A percentile compares a stretch with the other conserved stretches of the same genome.
Evolutionary conservation across 2,797 vertebrate genomes (phyloP).

Genomic region (Hemibagrus guttatus): DNA sequence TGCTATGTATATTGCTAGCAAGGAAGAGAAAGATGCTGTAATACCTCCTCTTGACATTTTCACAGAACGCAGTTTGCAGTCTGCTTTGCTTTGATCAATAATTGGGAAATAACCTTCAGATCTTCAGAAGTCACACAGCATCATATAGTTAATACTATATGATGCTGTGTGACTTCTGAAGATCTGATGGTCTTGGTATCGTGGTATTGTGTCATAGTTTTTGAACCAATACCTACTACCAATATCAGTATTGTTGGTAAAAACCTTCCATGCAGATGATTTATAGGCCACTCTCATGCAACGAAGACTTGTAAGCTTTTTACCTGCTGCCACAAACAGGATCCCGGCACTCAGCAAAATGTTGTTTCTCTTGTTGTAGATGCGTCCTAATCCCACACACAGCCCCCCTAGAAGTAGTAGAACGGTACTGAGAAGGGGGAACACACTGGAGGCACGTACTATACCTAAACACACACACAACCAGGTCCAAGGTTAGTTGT

Average conservation of each 20-base stretch:
- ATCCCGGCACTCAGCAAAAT: conserved; percentile 96
- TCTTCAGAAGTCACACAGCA: neutral
- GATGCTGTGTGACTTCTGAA: neutral
- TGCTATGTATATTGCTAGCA: neutral
- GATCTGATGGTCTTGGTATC: neutral
- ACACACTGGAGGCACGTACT: conserved; percentile 96
- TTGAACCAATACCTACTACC: neutral
- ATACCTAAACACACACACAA: conserved; percentile 77
- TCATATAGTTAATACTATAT: neutral
- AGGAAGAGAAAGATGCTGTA: neutral
- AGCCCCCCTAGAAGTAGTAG: conserved; percentile 91
- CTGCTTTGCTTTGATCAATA: neutral
- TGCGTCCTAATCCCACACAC: conserved; percentile 87
- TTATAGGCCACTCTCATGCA: neutral
- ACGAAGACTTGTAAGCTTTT: conserved; percentile 33
- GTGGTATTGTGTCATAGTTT: neutral
- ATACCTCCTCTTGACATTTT: neutral
- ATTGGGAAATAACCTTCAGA: neutral
- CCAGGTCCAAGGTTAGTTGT: neutral
- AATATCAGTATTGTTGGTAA: neutral
- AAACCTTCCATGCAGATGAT: neutral
- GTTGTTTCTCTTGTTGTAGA: conserved; percentile 94
- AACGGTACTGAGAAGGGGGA: conserved; percentile 94
- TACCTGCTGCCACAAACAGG: conserved; percentile 97
- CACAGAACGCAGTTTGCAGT: neutral